Percentiles rank a stretch among this genome's conserved stretches.
phyloP scores from a whole-genome alignment of 2,888 invertebrate genomes.

The Callinectes sapidus region DNA sequence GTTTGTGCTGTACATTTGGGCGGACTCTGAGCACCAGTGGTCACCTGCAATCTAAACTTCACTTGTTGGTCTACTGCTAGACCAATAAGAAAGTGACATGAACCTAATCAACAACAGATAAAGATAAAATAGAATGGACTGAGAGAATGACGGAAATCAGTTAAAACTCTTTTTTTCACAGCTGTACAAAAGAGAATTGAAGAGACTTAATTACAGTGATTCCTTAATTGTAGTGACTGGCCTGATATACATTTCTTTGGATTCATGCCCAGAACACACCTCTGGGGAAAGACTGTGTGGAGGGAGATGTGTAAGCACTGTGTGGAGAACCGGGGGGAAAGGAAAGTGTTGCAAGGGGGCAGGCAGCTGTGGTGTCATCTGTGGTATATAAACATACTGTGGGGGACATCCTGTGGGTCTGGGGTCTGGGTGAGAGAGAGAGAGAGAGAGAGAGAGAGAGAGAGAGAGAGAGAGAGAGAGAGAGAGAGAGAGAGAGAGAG shows the following conservation, averaged over 20 bases:
- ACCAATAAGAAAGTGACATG: conserved; percentile 65
- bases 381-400: neutral
- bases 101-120: conserved; percentile 36
- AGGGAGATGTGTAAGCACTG: neutral
- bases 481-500: neutral
- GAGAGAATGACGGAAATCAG: neutral
- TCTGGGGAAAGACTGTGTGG: neutral
- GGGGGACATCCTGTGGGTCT: no score
- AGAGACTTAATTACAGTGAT: neutral
- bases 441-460: no score
- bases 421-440: neutral
- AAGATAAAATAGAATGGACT: conserved; percentile 21
- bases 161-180: conserved; percentile 13
- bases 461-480: neutral
- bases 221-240: neutral
- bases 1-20: conserved; percentile 66
- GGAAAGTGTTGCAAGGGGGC: neutral
- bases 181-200: neutral
- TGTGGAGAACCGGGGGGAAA: neutral
- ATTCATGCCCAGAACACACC: neutral
- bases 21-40: conserved; percentile 44
- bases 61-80: conserved; percentile 66
- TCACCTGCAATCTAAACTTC: conserved; percentile 62
- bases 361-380: neutral
- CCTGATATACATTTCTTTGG: neutral